Conservation (phyloP, 2,797 vertebrate genomes). For the Prunella strophiata region DNA sequence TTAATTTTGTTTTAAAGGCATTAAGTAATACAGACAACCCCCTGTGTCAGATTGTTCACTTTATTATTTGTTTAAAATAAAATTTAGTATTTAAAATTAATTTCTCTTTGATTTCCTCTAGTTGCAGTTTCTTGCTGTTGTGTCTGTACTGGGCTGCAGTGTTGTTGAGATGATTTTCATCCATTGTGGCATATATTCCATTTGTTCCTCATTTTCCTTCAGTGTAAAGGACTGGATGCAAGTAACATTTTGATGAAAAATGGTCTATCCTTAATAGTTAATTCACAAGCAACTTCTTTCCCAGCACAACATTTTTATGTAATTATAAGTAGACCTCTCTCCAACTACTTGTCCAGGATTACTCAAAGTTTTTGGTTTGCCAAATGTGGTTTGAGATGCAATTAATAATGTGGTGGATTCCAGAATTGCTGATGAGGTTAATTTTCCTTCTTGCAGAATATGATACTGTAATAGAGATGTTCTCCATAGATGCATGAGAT, state of each 20-base stretch:
- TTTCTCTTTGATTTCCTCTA: neutral
- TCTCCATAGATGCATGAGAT: neutral
- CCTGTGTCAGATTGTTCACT: neutral
- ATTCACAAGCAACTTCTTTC: slow-evolving; percentile 15
- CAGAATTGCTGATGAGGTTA: neutral
- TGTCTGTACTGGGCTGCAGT: neutral
- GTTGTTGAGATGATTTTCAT: neutral
- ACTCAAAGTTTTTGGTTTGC: slow-evolving; percentile 23
- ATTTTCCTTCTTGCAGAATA: slow-evolving; percentile 12
- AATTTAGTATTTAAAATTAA: neutral
- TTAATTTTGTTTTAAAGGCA: slow-evolving; percentile 1
- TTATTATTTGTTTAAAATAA: neutral
- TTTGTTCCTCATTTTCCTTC: slow-evolving; percentile 9
- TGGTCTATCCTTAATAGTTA: neutral
- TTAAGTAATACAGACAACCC: neutral
- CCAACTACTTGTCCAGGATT: slow-evolving; percentile 2
- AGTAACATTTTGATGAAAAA: slow-evolving; percentile 12
- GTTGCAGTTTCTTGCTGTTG: neutral
- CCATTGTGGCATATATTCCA: neutral
- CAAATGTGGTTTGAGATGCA: slow-evolving; percentile 25
- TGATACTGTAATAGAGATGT: neutral
- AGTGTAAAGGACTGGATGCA: neutral
- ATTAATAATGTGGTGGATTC: neutral
- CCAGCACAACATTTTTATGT: slow-evolving; percentile 13
- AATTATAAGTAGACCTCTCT: slow-evolving; percentile 31